phyloP scores from a whole-genome alignment of 2,888 invertebrate species.

The Anodontia alba region DNA sequence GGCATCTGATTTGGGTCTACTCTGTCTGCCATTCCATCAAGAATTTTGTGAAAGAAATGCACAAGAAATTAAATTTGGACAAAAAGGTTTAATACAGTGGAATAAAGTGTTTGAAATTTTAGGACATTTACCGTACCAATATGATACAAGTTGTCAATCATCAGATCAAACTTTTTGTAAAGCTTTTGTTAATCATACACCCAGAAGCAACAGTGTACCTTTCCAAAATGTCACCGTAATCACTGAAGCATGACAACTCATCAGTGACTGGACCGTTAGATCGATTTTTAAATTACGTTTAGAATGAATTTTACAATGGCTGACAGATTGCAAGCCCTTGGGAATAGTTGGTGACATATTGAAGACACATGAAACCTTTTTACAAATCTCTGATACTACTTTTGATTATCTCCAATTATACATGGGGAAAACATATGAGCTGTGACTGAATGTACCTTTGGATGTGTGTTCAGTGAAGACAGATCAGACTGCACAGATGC shows the following conservation, averaged over 20 bases:
- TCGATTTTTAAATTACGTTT: conserved; percentile 14
- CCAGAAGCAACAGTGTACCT: background rate
- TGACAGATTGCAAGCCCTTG: conserved; percentile 20
- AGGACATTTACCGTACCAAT: too few relatives aligned
- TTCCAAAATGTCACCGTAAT: background rate
- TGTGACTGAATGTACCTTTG: too few relatives aligned
- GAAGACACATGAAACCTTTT: conserved; percentile 14
- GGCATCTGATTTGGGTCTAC: too few relatives aligned
- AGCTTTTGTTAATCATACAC: background rate
- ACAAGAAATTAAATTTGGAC: too few relatives aligned
- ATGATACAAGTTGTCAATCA: background rate
- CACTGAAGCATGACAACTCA: background rate
- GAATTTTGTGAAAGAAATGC: too few relatives aligned
- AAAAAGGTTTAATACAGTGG: too few relatives aligned
- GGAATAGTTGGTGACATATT: background rate
- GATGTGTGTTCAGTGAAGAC: too few relatives aligned
- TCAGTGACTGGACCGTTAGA: conserved; percentile 8
- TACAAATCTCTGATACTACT: background rate
- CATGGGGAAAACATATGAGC: too few relatives aligned
- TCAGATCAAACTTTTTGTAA: background rate
- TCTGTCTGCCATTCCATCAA: too few relatives aligned
- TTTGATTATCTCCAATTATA: conserved; percentile 10
- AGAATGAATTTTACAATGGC: conserved; percentile 6
- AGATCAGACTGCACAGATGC: too few relatives aligned
- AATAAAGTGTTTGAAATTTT: too few relatives aligned